Conservation (phyloP, 2,797 vertebrate species). For the Oreortyx pictus region DNA sequence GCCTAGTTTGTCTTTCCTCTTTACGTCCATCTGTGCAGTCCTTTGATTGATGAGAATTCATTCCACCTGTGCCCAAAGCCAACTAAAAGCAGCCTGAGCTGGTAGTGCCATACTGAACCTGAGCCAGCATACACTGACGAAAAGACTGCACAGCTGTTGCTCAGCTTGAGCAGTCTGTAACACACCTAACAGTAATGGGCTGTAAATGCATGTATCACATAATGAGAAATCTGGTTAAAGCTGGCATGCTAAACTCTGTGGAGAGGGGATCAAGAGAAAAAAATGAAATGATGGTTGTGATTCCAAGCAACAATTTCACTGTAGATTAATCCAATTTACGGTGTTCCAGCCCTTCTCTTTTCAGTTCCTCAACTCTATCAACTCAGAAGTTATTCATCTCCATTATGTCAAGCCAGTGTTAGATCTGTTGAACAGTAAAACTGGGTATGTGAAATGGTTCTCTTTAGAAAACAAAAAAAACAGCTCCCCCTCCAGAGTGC, state of each 20-base stretch:
- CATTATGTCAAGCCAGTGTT: too few relatives aligned
- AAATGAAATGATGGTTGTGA: background rate
- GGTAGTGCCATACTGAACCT: background rate
- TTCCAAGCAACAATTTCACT: background rate
- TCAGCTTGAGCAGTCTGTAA: conserved; percentile 9
- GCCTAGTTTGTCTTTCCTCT: too few relatives aligned
- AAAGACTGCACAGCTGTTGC: conserved; percentile 12
- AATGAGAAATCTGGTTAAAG: too few relatives aligned
- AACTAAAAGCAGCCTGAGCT: background rate
- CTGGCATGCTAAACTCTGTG: background rate
- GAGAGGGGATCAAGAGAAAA: background rate
- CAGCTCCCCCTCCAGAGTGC: too few relatives aligned
- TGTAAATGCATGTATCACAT: too few relatives aligned
- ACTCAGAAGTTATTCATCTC: background rate
- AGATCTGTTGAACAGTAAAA: too few relatives aligned
- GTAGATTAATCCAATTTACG: background rate
- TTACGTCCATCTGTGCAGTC: too few relatives aligned
- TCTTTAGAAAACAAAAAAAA: too few relatives aligned
- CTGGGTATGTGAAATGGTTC: too few relatives aligned
- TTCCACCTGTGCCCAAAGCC: background rate
- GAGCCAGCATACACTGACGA: background rate
- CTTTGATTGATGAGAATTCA: background rate
- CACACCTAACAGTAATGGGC: background rate
- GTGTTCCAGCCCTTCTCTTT: background rate
- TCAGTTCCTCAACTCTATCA: background rate